A percentile compares a stretch with the other conserved stretches of the same genome.
phyloP scores from a whole-genome alignment of 2,113 vertebrate genomes.

The Aplodontia rufa region DNA sequence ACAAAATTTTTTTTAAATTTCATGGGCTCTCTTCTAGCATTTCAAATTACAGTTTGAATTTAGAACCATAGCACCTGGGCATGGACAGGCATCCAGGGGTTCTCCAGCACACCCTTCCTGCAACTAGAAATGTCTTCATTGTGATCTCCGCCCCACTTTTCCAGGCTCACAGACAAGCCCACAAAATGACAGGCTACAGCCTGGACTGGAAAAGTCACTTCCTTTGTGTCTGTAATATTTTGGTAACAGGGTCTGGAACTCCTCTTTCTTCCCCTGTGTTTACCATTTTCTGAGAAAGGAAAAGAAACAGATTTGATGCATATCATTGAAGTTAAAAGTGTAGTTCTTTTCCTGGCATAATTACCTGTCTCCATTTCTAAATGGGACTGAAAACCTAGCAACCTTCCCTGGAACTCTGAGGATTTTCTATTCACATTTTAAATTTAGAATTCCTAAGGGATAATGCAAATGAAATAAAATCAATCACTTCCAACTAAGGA shows the following conservation, averaged over 20 bases:
- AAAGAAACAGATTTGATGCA: slow-evolving; percentile 27
- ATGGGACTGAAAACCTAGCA: slow-evolving; percentile 23
- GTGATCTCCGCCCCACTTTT: slow-evolving; percentile 34
- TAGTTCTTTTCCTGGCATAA: slow-evolving; percentile 61
- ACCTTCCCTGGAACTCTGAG: neutral
- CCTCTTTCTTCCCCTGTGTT: slow-evolving; percentile 50
- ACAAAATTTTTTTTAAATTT: slow-evolving; percentile 24
- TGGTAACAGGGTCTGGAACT: slow-evolving; percentile 32
- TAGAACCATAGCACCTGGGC: neutral
- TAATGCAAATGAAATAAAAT: neutral
- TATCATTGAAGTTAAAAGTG: slow-evolving; percentile 42
- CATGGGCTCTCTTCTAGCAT: neutral
- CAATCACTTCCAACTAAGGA: slow-evolving; percentile 20
- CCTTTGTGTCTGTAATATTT: slow-evolving; percentile 59
- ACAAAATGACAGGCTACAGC: slow-evolving; percentile 65
- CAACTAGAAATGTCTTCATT: neutral
- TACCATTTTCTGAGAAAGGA: slow-evolving; percentile 56
- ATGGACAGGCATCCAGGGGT: neutral
- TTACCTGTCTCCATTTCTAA: slow-evolving; percentile 58
- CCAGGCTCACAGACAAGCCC: slow-evolving; percentile 39
- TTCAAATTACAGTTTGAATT: slow-evolving; percentile 35
- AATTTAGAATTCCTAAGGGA: slow-evolving; percentile 64
- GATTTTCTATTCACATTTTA: slow-evolving; percentile 30
- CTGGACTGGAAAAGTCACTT: slow-evolving; percentile 56
- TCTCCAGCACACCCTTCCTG: neutral